Percentiles rank a stretch among this genome's conserved stretches.
phyloP scores from a whole-genome alignment of 2,888 invertebrate species.

The Bugulina stolonifera region DNA sequence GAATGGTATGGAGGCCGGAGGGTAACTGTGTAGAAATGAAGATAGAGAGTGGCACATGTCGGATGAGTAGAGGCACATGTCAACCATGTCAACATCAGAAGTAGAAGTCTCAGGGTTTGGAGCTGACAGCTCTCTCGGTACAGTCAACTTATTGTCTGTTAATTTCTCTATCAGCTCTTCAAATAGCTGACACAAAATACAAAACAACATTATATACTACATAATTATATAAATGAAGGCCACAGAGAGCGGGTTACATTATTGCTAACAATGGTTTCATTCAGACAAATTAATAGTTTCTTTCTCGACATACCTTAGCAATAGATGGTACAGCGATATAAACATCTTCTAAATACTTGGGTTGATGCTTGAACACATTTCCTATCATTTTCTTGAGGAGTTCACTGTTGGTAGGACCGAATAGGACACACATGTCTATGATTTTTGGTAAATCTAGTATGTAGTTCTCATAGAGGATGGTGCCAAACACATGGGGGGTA shows the following conservation, averaged over 20 bases:
- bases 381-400: slow-evolving; percentile 63
- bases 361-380: slow-evolving; percentile 64
- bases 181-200: background rate
- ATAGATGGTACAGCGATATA: slow-evolving; percentile 44
- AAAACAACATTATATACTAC: too few relatives aligned
- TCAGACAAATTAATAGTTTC: too few relatives aligned
- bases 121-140: background rate
- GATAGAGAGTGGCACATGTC: slow-evolving; percentile 67
- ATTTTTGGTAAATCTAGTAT: slow-evolving; percentile 76
- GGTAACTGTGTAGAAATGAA: slow-evolving; percentile 65
- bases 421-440: slow-evolving; percentile 70
- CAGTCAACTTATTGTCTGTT: slow-evolving; percentile 1
- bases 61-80: slow-evolving; percentile 58
- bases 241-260: too few relatives aligned
- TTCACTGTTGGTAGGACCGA: slow-evolving; percentile 63
- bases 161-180: background rate
- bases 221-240: too few relatives aligned
- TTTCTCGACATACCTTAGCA: slow-evolving; percentile 43
- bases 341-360: slow-evolving; percentile 63
- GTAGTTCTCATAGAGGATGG: slow-evolving; percentile 71
- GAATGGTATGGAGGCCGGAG: slow-evolving; percentile 52
- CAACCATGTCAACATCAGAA: background rate
- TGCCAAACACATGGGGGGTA: slow-evolving; percentile 62
- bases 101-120: background rate
- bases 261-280: too few relatives aligned